These are phyloP conservation scores for Aricia agestis DNA, from an alignment of 1,140 invertebrate genomes.

Conservation along the genomic window DNA sequence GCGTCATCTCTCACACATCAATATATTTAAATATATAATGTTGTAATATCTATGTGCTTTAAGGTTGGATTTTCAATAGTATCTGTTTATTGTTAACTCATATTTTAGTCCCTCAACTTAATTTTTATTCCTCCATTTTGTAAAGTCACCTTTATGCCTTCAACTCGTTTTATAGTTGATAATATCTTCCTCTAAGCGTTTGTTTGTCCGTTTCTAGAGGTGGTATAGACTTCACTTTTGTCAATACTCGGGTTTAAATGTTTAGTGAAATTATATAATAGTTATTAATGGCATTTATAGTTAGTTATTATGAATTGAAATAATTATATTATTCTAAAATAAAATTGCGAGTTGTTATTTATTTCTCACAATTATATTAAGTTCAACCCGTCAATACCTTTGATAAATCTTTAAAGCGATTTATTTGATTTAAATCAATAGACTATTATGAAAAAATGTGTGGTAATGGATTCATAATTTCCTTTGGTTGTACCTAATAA, in stretches of 20 bases:
- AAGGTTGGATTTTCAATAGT: no score
- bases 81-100: no score
- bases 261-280: constrained; percentile 67
- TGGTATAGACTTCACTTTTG: constrained; percentile 50
- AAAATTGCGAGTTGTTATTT: constrained; percentile 67
- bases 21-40: no score
- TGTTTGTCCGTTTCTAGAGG: constrained; percentile 38
- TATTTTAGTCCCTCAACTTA: no score
- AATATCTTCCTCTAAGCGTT: not conserved
- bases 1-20: no score
- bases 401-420: no score
- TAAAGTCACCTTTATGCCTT: not conserved
- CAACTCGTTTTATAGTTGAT: not conserved
- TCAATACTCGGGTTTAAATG: constrained; percentile 53
- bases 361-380: not conserved
- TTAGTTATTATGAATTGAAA: constrained; percentile 75
- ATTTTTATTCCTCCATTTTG: not conserved
- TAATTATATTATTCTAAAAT: constrained; percentile 77
- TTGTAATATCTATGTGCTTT: no score
- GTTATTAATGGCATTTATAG: constrained; percentile 71
- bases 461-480: no score
- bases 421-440: no score
- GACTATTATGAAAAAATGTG: no score
- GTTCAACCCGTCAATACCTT: not conserved
- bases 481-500: no score